Evolutionary conservation across 2,888 invertebrate genomes (phyloP).

Genomic region (Xestia c-nigrum): DNA sequence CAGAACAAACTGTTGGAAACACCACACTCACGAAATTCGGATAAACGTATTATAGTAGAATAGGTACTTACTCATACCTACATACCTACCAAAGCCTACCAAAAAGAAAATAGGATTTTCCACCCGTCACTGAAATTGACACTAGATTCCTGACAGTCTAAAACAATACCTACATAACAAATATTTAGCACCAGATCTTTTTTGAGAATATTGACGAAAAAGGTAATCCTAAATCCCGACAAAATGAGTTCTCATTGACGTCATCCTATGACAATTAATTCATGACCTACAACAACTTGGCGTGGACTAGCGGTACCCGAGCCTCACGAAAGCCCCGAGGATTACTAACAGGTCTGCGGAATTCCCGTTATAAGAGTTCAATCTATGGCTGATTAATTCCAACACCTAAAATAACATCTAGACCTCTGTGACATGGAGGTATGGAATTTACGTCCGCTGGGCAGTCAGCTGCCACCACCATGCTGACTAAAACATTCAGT

Average conservation of each 20-base stretch:
- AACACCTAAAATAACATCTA: not conserved
- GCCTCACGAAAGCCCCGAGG: slow-evolving; percentile 1
- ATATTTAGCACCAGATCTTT: not conserved
- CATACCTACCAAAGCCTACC: no score
- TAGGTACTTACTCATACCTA: no score
- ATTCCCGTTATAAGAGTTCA: slow-evolving; percentile 17
- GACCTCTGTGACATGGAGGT: no score
- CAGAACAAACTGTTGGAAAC: not conserved
- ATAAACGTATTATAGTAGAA: not conserved
- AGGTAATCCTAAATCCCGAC: not conserved
- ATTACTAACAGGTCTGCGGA: slow-evolving; percentile 16
- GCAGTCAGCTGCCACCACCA: not conserved
- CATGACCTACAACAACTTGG: slow-evolving; percentile 18
- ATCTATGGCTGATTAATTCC: not conserved
- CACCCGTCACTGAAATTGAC: not conserved
- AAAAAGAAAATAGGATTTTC: not conserved
- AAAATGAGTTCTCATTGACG: not conserved
- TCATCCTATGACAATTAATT: slow-evolving; percentile 7
- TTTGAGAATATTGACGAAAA: not conserved
- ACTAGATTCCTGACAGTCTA: not conserved
- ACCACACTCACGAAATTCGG: not conserved
- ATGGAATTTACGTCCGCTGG: not conserved
- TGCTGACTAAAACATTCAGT: not conserved
- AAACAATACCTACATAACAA: not conserved
- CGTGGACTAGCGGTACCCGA: slow-evolving; percentile 10